Base-by-base conservation (phyloP, 1,140 invertebrate genomes). In the Drosophila teissieri region DNA sequence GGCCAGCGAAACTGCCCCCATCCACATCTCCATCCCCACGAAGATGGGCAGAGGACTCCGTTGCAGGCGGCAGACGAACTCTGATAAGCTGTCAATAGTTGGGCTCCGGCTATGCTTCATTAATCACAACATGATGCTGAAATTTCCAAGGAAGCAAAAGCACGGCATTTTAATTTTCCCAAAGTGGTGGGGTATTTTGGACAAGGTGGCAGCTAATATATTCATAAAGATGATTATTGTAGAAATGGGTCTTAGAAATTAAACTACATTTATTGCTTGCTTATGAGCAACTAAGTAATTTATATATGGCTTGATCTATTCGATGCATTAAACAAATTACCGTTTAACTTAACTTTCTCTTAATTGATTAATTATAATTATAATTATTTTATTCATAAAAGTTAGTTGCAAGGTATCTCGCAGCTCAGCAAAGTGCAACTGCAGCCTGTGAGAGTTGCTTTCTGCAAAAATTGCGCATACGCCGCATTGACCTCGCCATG, bases 21-120 rank as follows among this genome's bases (percentile, higher is more conserved):
- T 19, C 1, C 19, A 1, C 19, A 19, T 19, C 19, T 19, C 19
- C 19, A 19, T 19, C 19, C 19, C 19, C 19, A 19, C 2, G 19
- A 19, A 19, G 19, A 19, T 19, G 19, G 12, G 46, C 31, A 27
- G 24, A 34, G 48, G 17, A 17, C 11, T 27, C 49, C 36, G 64
- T 56, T 46, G 40, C 62, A 42, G 31, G 12, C 31, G 34, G 17
- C 48, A 34, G 70, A 64, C 58, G 24, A 45, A 74, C 62, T 61
- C 83, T 77, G 83, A 88, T 88, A 88, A 83, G 79, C 84, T 89
- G 84, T 89, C 84, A 89, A 78, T 84, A 72, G 73, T 60, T 82
- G 84, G 61, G 73, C 61, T 72, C 40, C 31, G 74, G 73, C 73
- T 68, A 61, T 68, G 82, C 79, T 89, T 89, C 84, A 89, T 89